Base-by-base conservation (phyloP, 1,140 invertebrate species). In the Macrobrachium nipponense region DNA sequence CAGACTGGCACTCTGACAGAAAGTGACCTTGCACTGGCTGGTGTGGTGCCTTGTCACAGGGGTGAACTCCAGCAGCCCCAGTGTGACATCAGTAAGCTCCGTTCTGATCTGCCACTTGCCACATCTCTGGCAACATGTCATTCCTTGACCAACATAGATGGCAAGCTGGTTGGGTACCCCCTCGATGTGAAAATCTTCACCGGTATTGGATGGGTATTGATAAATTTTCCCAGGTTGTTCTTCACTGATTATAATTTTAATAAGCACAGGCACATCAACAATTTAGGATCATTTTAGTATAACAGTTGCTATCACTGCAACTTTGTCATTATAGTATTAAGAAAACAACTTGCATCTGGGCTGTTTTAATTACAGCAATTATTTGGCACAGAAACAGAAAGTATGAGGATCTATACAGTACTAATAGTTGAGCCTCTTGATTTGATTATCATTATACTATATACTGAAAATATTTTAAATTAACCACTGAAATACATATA, bases 1-100 rank as follows among this genome's bases (percentile, higher is more conserved):
- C 81, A 91, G 90, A 91, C 91, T 20, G 91, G 91, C 20, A 91
- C 91, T 6, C 87, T 91, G 85, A 91, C 91, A 12, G 91, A 91
- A 86, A 89, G 90, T 44, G 90, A 90, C 82, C 82, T 91, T 15
- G 90, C 89, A 76, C 87, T 91, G 66, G 90, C 89, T 36, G 90
- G 89, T 10, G 90, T 91, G 7, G 61, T 90, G 27, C 89, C 87
- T 15, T 59, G 64, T 59, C 51, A 70, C 7, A 80, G 81, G 12
- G 70, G 85, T 27, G 79, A 88, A 60, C 84, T 87, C 60, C 44
- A n/a, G 14, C 51, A 60, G 11, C 62, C 88, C 2, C 61, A 86
- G 17, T 72, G 75, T 14, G 83, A 90, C 66, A 77, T 90, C 18
- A 70, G 59, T 58, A 72, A 66, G 7, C 82, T 81, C 66, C 66